Evolutionary conservation across 2,797 vertebrate species (phyloP).

Genomic region (Discoglossus pictus): DNA sequence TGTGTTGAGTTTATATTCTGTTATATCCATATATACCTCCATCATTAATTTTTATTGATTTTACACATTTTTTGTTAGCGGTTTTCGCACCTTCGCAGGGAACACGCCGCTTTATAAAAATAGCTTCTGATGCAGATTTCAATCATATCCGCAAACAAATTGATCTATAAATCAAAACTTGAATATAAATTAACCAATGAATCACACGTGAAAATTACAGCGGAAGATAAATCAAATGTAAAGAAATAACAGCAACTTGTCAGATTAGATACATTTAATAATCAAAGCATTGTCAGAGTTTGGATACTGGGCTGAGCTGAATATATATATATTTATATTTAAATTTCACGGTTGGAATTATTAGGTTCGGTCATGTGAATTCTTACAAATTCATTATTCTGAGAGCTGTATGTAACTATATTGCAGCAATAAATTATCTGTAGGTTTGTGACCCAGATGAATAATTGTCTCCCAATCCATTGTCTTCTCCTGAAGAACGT

Average conservation of each 20-base stretch:
- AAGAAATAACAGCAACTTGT: conserved; percentile 62
- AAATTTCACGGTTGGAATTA: neutral
- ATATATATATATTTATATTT: neutral
- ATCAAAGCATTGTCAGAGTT: conserved; percentile 50
- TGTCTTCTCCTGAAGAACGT: neutral
- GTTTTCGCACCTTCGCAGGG: conserved; percentile 43
- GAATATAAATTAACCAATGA: conserved; percentile 67
- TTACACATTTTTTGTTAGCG: conserved; percentile 43
- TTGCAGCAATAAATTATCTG: conserved; percentile 14
- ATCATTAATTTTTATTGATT: conserved; percentile 44
- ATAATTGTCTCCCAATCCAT: neutral
- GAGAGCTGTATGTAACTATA: neutral
- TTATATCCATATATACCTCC: conserved; percentile 1
- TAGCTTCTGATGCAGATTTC: conserved; percentile 39
- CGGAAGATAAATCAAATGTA: conserved; percentile 66
- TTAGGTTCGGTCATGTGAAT: neutral
- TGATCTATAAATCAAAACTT: conserved; percentile 63
- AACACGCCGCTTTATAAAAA: conserved; percentile 44
- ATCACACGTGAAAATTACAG: conserved; percentile 68
- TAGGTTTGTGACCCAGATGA: conserved; percentile 13
- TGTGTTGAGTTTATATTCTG: no score
- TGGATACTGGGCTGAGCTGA: neutral
- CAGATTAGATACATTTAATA: conserved; percentile 60
- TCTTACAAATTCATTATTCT: neutral
- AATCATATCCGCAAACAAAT: conserved; percentile 46